Conservation (phyloP, 2,888 invertebrate genomes). For the Andrena marginata region DNA sequence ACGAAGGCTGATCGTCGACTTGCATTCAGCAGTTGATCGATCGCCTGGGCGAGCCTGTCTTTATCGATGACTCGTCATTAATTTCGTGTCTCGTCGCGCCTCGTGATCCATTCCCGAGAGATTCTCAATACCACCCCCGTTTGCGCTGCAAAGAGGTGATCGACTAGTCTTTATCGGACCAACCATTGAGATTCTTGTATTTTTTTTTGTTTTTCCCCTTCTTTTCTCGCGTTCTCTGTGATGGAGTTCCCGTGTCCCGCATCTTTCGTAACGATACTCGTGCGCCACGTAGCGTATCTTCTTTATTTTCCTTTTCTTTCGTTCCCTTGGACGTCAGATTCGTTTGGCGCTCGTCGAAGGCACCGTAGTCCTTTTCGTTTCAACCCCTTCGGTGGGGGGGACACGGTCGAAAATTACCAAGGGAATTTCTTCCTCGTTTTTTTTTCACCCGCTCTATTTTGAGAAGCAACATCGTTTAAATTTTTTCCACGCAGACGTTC, state of each 20-base stretch:
- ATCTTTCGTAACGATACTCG: neutral
- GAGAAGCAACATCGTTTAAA: no score
- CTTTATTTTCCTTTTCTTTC: neutral
- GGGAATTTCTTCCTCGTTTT: no score
- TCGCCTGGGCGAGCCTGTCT: constrained; percentile 48
- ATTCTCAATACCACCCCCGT: constrained; percentile 60
- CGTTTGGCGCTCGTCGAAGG: constrained; percentile 2
- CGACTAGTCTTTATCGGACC: constrained; percentile 83
- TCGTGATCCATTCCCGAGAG: constrained; percentile 39
- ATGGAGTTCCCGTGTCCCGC: neutral
- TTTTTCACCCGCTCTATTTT: no score
- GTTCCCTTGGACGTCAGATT: constrained; percentile 1
- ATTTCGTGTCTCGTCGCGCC: constrained; percentile 54
- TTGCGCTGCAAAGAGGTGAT: constrained; percentile 76
- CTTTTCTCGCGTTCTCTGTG: constrained; percentile 9
- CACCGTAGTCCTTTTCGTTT: neutral
- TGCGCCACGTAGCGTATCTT: neutral
- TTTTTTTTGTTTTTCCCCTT: constrained; percentile 43
- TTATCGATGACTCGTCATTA: constrained; percentile 49
- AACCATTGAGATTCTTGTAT: constrained; percentile 80
- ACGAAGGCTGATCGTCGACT: constrained; percentile 59
- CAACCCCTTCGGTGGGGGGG: neutral
- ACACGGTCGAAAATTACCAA: neutral
- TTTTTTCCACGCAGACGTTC: neutral
- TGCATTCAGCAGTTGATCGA: constrained; percentile 50